Conservation (phyloP, 2,797 vertebrate genomes). For the Eleutherodactylus coqui region DNA sequence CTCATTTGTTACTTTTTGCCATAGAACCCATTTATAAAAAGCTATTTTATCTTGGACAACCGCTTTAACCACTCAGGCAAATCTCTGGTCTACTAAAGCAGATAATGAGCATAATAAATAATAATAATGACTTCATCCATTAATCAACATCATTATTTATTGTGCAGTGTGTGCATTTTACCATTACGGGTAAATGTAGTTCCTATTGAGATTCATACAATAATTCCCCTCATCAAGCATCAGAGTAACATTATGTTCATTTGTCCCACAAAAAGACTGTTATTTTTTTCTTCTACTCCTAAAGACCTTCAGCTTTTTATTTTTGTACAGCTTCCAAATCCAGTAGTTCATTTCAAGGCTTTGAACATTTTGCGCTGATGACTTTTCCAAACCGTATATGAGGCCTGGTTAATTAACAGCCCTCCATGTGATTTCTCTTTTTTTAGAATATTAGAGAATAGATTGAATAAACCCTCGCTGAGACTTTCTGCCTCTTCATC, state of each 20-base stretch:
- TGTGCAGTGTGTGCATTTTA: neutral
- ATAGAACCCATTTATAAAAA: too few species aligned
- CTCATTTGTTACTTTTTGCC: too few species aligned
- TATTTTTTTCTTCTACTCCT: neutral
- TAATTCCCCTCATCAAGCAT: neutral
- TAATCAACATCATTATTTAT: too few species aligned
- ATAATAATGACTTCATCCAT: too few species aligned
- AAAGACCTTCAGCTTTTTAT: neutral
- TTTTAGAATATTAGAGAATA: neutral
- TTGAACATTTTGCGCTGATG: conserved; percentile 19
- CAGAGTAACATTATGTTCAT: neutral
- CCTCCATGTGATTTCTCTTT: neutral
- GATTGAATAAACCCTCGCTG: neutral
- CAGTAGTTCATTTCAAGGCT: neutral
- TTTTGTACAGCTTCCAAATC: conserved; percentile 3
- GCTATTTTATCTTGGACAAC: too few species aligned
- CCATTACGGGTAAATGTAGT: neutral
- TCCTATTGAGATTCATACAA: neutral
- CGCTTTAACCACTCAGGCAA: too few species aligned
- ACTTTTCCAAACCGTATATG: neutral
- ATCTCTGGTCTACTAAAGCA: too few species aligned
- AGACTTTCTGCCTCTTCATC: neutral
- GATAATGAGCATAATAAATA: too few species aligned
- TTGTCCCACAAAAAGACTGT: neutral
- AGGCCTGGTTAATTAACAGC: neutral